A percentile compares a stretch with the other conserved stretches of the same genome.
Evolutionary conservation across 2,888 invertebrate species (phyloP).

Genomic region (Eumacrocentrus americanus): DNA sequence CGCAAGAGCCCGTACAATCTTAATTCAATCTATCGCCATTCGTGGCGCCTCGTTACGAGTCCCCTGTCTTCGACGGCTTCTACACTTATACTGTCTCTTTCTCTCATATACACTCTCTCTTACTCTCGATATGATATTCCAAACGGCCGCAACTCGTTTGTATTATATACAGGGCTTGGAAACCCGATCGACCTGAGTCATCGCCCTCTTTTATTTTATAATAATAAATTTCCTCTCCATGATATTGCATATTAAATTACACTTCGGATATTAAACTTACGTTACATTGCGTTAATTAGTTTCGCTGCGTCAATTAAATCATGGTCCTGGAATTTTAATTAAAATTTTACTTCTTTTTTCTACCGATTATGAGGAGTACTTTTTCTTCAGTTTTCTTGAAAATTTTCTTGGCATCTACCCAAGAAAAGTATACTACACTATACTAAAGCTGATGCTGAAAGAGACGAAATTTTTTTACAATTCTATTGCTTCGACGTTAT

Average conservation of each 20-base stretch:
- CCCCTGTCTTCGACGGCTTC: constrained; percentile 43
- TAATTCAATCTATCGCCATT: constrained; percentile 61
- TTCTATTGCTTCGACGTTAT: constrained; percentile 1
- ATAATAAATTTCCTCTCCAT: constrained; percentile 36
- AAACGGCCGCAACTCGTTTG: background rate
- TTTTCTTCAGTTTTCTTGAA: too few species aligned
- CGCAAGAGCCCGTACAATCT: constrained; percentile 56
- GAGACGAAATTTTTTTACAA: constrained; percentile 15
- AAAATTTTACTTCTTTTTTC: constrained; percentile 17
- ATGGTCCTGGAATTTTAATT: constrained; percentile 23
- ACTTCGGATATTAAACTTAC: constrained; percentile 38
- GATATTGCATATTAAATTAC: constrained; percentile 47
- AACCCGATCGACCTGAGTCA: constrained; percentile 17
- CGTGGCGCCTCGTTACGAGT: constrained; percentile 52
- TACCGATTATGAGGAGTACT: too few species aligned
- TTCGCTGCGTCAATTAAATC: constrained; percentile 19
- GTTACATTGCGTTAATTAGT: constrained; percentile 38
- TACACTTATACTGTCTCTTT: constrained; percentile 32
- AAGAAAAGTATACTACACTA: too few species aligned
- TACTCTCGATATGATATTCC: constrained; percentile 13
- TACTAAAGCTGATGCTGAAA: too few species aligned
- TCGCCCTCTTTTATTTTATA: constrained; percentile 30
- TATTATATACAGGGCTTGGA: background rate
- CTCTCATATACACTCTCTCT: constrained; percentile 37
- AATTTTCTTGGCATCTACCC: too few species aligned